phyloP scores from a whole-genome alignment of 2,113 vertebrate genomes.

The Gymnarchus niloticus region DNA sequence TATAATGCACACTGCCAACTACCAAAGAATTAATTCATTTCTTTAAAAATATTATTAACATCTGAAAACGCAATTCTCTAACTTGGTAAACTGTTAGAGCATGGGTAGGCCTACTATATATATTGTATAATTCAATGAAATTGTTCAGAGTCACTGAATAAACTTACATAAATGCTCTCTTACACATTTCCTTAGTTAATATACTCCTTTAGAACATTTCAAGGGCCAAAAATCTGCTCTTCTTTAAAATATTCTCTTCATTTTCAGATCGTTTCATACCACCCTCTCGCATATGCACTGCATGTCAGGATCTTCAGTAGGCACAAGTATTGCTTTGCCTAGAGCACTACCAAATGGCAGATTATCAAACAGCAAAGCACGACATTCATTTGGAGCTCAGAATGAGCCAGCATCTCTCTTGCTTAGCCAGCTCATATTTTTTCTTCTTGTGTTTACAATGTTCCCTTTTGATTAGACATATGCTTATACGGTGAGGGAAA shows the following conservation, averaged over 20 bases:
- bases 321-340: background rate
- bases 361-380: background rate
- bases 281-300: background rate
- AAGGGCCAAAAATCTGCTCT: background rate
- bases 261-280: background rate
- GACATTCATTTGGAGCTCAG: background rate
- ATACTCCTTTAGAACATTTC: background rate
- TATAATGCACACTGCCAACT: conserved; percentile 28
- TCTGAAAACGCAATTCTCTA: background rate
- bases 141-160: too few species aligned
- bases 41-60: background rate
- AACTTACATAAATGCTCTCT: background rate
- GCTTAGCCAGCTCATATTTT: background rate
- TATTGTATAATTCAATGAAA: background rate
- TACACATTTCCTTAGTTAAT: background rate
- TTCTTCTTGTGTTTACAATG: background rate
- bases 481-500: too few species aligned
- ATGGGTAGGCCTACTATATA: background rate
- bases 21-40: background rate
- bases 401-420: background rate
- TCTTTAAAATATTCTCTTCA: background rate
- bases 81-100: background rate
- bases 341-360: background rate
- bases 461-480: background rate
- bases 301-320: background rate